Base-by-base conservation (phyloP, 2,113 vertebrate species). In the Burhinus bistriatus region DNA sequence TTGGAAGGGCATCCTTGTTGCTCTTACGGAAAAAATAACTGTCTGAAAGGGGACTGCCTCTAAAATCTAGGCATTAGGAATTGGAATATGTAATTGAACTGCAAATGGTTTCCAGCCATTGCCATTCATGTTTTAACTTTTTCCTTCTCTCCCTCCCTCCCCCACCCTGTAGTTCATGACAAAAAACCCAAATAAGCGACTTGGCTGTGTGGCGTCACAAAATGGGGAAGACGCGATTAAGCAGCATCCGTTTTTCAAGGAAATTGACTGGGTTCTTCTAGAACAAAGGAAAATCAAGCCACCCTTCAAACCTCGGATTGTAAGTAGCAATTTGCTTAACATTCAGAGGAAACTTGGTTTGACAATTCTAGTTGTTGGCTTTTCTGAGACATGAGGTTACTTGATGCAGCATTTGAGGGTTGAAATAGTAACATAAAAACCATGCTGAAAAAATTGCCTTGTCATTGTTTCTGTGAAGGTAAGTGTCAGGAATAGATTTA, bases 201-300 rank as follows among this genome's bases (percentile, higher is more conserved):
- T 99, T 96, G 99, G 99, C 96, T 99, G 99, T 16, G 99, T 99
- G 97, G 98, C 99, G 0, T 98, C 98, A 15, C 99, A 99, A 82
- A 99, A 99, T 0, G 98, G 99, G 9, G 99, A 99, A 97, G 99
- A 99, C 2, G 99, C 99, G 26, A 99, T 99, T 96, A 99, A 99
- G 97, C 98, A 99, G 85, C 99, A 99, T 89, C 97, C 99, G 1
- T 99, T 99, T 98, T 99, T 99, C 98, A 99, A 99, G 95, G 99
- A 99, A 95, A 99, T 99, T 27, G 99, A 99, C 98, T 99, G 99
- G 99, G 98, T 98, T 55, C 98, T 99, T 96, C 98, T 99, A 98
- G 99, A 99, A 93, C 99, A 99, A 98, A 99, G 99, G 96, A 99
- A 99, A 98, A 99, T 99, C 98, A 99, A 99, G 96, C 99, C 99